Conservation (phyloP, 2,113 vertebrate genomes). For the Phycodurus eques region DNA sequence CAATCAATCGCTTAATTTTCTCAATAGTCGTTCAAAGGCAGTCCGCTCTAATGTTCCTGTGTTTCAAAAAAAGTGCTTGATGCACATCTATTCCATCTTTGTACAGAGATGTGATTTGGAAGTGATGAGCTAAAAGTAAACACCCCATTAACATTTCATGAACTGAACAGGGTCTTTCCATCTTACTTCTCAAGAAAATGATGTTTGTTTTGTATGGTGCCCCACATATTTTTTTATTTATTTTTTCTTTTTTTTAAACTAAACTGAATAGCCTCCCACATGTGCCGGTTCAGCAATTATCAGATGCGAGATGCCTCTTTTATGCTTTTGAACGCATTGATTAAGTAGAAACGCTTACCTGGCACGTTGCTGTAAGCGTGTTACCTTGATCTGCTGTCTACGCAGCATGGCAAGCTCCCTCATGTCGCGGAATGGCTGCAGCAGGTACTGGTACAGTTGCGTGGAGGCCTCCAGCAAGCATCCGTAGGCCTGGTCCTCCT, state of each 20-base stretch:
- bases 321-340: background rate
- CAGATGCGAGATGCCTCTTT: background rate
- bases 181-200: background rate
- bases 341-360: background rate
- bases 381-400: slow-evolving; percentile 97
- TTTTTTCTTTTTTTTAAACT: background rate
- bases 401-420: slow-evolving; percentile 94
- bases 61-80: too few relatives aligned
- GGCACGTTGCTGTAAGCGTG: background rate
- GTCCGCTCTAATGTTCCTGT: too few relatives aligned
- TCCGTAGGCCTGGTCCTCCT: slow-evolving; percentile 91
- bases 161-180: too few relatives aligned
- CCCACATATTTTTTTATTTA: background rate
- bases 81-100: too few relatives aligned
- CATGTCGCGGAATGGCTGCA: slow-evolving; percentile 98
- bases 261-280: background rate
- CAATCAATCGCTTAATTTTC: too few relatives aligned
- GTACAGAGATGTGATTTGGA: too few relatives aligned
- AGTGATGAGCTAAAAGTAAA: too few relatives aligned
- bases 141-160: too few relatives aligned
- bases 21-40: too few relatives aligned
- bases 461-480: slow-evolving; percentile 90
- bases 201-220: background rate
- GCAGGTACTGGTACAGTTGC: slow-evolving; percentile 92
- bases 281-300: background rate